phyloP scores from a whole-genome alignment of 2,113 vertebrate species.

The Hystrix cristata region DNA sequence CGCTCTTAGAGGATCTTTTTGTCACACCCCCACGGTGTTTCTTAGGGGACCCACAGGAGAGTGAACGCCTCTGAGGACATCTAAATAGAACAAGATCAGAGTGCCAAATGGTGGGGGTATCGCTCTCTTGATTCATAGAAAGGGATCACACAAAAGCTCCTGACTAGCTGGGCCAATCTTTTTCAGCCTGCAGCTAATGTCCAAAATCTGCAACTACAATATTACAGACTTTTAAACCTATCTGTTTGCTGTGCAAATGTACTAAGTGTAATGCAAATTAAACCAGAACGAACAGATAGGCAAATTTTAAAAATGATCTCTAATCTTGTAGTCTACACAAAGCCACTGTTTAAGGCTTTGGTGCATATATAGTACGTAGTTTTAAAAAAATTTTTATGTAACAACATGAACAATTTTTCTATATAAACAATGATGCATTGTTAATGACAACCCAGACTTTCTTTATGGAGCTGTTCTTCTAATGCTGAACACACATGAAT shows the following conservation, averaged over 20 bases:
- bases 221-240: background rate
- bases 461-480: background rate
- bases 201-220: background rate
- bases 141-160: background rate
- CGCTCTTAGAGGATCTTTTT: conserved; percentile 65
- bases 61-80: background rate
- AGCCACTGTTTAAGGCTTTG: background rate
- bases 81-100: background rate
- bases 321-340: background rate
- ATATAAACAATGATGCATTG: background rate
- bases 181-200: background rate
- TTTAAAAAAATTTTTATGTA: background rate
- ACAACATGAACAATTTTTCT: background rate
- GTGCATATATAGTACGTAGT: background rate
- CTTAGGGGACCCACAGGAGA: conserved; percentile 67
- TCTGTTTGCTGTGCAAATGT: background rate
- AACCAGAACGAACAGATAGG: background rate
- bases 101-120: background rate
- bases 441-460: conserved; percentile 11
- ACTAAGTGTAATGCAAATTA: background rate
- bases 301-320: conserved; percentile 3
- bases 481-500: background rate
- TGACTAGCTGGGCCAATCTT: background rate
- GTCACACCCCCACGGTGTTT: conserved; percentile 40
- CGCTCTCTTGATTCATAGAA: background rate